A percentile compares a stretch with the other conserved stretches of the same genome.
Evolutionary conservation across 2,888 invertebrate genomes (phyloP).

Genomic region (Unio pictorum): DNA sequence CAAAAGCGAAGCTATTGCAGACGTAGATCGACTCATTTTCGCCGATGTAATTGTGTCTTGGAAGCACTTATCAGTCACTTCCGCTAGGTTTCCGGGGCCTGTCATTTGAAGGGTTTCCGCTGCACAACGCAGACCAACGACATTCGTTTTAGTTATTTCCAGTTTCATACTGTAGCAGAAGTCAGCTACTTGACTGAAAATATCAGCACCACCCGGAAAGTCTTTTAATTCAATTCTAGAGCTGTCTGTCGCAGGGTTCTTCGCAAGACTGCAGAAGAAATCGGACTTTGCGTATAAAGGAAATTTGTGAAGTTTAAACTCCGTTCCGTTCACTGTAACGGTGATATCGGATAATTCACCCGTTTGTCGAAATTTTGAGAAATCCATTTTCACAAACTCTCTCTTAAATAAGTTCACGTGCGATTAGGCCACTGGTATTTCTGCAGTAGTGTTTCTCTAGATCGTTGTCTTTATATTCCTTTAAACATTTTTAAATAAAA

Average conservation of each 20-base stretch:
- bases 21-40: constrained; percentile 56
- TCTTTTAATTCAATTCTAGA: constrained; percentile 55
- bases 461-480: too few species aligned
- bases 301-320: constrained; percentile 69
- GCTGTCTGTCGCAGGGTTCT: constrained; percentile 40
- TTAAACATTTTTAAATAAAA: too few species aligned
- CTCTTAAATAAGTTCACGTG: too few species aligned
- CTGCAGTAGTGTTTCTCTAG: too few species aligned
- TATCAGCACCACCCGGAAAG: constrained; percentile 68
- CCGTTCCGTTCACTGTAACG: constrained; percentile 58
- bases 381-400: constrained; percentile 46
- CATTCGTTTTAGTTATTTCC: constrained; percentile 60
- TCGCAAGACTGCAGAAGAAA: constrained; percentile 62
- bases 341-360: constrained; percentile 70
- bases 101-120: constrained; percentile 68
- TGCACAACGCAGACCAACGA: constrained; percentile 63
- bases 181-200: constrained; percentile 66
- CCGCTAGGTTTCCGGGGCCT: constrained; percentile 60
- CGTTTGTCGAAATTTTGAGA: constrained; percentile 60
- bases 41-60: constrained; percentile 62
- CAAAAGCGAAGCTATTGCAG: constrained; percentile 52
- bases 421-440: too few species aligned
- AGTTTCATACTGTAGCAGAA: constrained; percentile 69
- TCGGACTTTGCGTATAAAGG: constrained; percentile 69
- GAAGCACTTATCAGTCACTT: constrained; percentile 61